phyloP scores from a whole-genome alignment of 92 coral and sea anemone species.

The Isaurus tuberculatus region DNA sequence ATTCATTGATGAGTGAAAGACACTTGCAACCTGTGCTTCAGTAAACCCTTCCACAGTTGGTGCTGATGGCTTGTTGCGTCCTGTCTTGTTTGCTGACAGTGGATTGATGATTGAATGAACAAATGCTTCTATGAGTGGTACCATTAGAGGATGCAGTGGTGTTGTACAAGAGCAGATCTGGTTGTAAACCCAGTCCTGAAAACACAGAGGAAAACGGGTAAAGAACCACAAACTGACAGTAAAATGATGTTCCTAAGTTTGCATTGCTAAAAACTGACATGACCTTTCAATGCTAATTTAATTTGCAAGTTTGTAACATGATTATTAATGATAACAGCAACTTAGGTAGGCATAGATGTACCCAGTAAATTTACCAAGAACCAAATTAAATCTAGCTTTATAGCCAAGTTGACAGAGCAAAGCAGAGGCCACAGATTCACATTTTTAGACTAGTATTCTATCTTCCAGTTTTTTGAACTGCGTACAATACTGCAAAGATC shows the following conservation, averaged over 20 bases:
- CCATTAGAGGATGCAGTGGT: slow-evolving; percentile 91
- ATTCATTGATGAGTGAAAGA: slow-evolving; percentile 64
- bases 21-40: slow-evolving; percentile 84
- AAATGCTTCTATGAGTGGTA: slow-evolving; percentile 82
- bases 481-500: too few species aligned
- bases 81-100: slow-evolving; percentile 60
- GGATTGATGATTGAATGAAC: slow-evolving; percentile 95
- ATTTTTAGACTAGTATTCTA: too few species aligned
- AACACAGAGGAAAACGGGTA: not conserved
- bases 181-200: slow-evolving; percentile 91
- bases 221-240: not conserved
- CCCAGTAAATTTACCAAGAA: too few species aligned
- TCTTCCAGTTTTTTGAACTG: too few species aligned
- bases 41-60: slow-evolving; percentile 85
- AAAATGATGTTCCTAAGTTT: not conserved
- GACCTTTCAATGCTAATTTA: too few species aligned
- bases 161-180: slow-evolving; percentile 83
- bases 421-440: too few species aligned
- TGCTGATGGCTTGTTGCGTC: slow-evolving; percentile 48
- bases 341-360: too few species aligned
- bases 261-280: not conserved
- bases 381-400: too few species aligned
- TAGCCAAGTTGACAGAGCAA: too few species aligned
- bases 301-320: too few species aligned
- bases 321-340: too few species aligned